Evolutionary conservation across 2,113 vertebrate species (phyloP).

Genomic region (Axis porcinus): DNA sequence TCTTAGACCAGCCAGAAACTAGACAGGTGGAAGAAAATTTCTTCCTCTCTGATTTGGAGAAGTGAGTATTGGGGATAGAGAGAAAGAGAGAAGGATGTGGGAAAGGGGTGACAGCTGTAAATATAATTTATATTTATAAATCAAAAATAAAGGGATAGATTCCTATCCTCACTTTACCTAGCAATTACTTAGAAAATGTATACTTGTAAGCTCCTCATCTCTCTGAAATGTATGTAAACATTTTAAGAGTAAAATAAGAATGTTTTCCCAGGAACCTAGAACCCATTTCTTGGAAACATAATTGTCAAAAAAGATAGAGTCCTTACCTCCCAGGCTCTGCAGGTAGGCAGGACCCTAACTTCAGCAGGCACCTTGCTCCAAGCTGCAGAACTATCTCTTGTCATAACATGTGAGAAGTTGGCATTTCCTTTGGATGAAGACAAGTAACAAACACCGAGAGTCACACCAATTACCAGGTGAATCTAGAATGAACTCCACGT

Average conservation of each 20-base stretch:
- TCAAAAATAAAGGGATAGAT: neutral
- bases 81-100: neutral
- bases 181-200: neutral
- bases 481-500: neutral
- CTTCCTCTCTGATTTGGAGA: neutral
- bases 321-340: neutral
- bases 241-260: neutral
- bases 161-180: neutral
- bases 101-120: neutral
- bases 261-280: neutral
- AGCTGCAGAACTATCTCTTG: neutral
- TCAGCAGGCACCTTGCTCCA: neutral
- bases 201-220: neutral
- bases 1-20: neutral
- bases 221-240: neutral
- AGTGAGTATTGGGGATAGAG: neutral
- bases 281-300: neutral
- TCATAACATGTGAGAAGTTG: neutral
- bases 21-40: neutral
- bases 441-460: neutral
- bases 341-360: neutral
- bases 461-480: neutral
- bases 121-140: neutral
- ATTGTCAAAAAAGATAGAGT: neutral
- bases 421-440: neutral